Base-by-base conservation (phyloP, 2,113 vertebrate genomes). In the Pelodiscus sinensis region DNA sequence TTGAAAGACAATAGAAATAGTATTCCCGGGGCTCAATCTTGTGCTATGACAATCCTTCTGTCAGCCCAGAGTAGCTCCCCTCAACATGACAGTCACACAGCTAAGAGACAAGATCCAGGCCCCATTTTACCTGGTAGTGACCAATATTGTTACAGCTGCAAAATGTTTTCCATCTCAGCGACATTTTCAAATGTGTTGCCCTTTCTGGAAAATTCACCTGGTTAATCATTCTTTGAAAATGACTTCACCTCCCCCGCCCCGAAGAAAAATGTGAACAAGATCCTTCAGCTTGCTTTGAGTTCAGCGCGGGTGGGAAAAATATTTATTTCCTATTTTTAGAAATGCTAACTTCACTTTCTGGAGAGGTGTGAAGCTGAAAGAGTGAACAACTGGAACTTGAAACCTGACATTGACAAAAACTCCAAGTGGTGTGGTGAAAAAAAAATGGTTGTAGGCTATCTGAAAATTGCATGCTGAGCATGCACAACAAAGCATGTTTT, bases 381-480 rank as follows among this genome's bases (percentile, higher is more conserved):
- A 54, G 57, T 54, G 44, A 81, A 83, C 8, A 77, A 65, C 88
- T 92, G 54, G 65, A 84, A 89, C 9, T 83, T 89, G 54, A 25
- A 88, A 54, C 19, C 54, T 62, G 35, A 81, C 51, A 68, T 24
- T 35, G 65, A 71, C 65, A 19, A 92, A 44, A 92, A 65, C 79
- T 62, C 51, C 92, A 84, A 94, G 90, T 57, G 90, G 19, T 44
- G 84, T 38, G 75, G n/a, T 51, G 82, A 9, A 14, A 87, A 14
- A 87, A 90, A 95, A 92, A 77, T 93, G 92, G 95, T 94, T 57
- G 51, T 71, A 57, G 10, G 9, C 19, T 92, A n/a, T 94, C 95
- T 93, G 57, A 62, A 91, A 92, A 89, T 58, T 85, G 79, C 38
- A 81, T 79, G 38, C 86, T 87, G 75, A 90, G 80, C 79, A 78